Evolutionary conservation across 1,140 invertebrate species (phyloP), one percentile per base, ranked within the genome.

Genomic region (Drosophila jambulina): DNA sequence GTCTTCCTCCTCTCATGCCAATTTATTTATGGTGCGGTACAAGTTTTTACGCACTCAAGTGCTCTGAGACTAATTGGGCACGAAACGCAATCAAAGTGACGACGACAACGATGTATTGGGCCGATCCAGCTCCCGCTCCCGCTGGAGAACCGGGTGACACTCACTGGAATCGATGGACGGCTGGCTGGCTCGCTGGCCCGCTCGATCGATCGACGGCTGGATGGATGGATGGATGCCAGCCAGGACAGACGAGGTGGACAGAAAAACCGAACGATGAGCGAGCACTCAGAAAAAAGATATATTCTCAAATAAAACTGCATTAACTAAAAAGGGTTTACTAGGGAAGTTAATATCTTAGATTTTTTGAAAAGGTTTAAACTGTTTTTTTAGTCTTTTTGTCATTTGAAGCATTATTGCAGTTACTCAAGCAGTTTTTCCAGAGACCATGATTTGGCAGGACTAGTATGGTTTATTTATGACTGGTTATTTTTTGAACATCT

Each of bases 11-110:
- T 90, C 86, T 90, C 86, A 67, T 85, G 85, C 86, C 87, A 88
- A 81, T 91, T 91, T 91, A 91, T 91, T 91, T 91, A 91, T 91
- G 87, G 87, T 91, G 88, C 88, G 84, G 83, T 91, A 91, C 87
- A 91, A 91, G 83, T 91, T 91, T 91, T 91, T 91, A 91, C 87
- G 87, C 87, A 91, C 82, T 91, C 87, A 90, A 90, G 87, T 87
- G 87, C 82, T 91, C 84, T 91, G 88, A 91, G 87, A 91, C 87
- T 91, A 91, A 91, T 91, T 91, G 87, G 87, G 87, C 88, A 88
- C 84, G 88, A 91, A 91, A 90, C 85, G 85, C 85, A 90, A 90
- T 90, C 85, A 90, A 90, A 90, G 86, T 90, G 85, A 90, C 85
- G 85, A 88, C 85, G 85, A 81, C 74, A 77, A 83, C 83, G 67